Conservation (phyloP, 1,140 invertebrate species). For the Hyles euphorbiae region DNA sequence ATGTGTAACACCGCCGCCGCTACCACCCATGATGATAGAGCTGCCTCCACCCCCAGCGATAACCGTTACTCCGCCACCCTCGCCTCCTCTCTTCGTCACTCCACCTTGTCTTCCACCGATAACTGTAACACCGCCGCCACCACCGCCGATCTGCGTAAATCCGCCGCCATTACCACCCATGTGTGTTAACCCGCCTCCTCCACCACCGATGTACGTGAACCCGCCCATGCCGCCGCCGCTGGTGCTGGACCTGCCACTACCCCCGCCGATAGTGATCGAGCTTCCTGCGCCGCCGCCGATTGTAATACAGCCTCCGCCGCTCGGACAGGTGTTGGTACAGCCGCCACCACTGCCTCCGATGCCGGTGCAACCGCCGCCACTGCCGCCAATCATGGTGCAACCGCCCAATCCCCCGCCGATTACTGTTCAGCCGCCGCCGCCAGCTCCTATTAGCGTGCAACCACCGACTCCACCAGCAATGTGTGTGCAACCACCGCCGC, state of each 20-base stretch:
- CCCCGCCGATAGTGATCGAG: constrained; percentile 53
- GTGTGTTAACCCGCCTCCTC: constrained; percentile 44
- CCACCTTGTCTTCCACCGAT: constrained; percentile 45
- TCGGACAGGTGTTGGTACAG: constrained; percentile 49
- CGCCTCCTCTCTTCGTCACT: constrained; percentile 42
- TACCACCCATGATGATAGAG: constrained; percentile 43
- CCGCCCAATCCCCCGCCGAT: constrained; percentile 47
- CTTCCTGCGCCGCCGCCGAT: constrained; percentile 48
- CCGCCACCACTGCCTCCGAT: constrained; percentile 48
- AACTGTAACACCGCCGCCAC: constrained; percentile 35
- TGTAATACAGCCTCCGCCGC: constrained; percentile 44
- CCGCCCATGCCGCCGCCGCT: constrained; percentile 46
- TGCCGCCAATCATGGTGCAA: constrained; percentile 49
- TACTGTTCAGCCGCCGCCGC: constrained; percentile 48
- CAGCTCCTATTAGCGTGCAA: constrained; percentile 45
- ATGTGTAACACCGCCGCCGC: constrained; percentile 42
- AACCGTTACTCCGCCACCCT: constrained; percentile 39
- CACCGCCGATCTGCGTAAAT: constrained; percentile 49
- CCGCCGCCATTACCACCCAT: constrained; percentile 48
- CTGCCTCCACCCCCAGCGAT: constrained; percentile 44
- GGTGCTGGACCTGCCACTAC: constrained; percentile 40
- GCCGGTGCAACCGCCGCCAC: constrained; percentile 46
- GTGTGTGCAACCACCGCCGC: constrained; percentile 42
- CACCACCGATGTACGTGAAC: constrained; percentile 44
- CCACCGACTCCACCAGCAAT: constrained; percentile 51